Conservation (phyloP, 2,888 invertebrate species). For the Machimus rusticus region DNA sequence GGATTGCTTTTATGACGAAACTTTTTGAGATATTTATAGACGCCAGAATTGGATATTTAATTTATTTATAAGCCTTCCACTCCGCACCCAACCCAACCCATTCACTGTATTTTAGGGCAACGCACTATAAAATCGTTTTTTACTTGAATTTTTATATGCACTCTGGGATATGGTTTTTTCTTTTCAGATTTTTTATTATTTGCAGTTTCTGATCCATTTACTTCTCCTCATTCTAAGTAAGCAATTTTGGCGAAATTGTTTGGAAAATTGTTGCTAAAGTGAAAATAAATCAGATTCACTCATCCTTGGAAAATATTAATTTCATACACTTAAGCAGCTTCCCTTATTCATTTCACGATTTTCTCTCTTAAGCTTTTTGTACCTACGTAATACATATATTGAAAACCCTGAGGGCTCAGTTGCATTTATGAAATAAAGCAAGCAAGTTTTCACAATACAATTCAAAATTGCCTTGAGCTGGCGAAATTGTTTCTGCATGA, state of each 20-base stretch:
- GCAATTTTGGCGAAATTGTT: neutral
- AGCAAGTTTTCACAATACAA: neutral
- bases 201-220: neutral
- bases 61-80: neutral
- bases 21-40: constrained; percentile 38
- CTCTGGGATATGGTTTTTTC: neutral
- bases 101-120: neutral
- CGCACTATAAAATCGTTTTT: neutral
- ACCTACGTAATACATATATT: too few species aligned
- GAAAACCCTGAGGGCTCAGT: neutral
- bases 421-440: neutral
- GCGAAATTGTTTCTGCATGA: neutral
- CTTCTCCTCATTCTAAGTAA: neutral
- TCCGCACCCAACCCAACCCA: neutral
- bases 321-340: neutral
- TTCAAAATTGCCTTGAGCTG: neutral
- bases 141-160: neutral
- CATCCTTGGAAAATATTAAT: neutral
- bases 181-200: neutral
- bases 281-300: neutral
- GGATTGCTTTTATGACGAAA: constrained; percentile 47
- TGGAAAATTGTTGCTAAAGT: neutral
- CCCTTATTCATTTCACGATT: neutral
- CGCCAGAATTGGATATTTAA: constrained; percentile 5
- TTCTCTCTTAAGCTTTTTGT: neutral